Base-by-base conservation (phyloP, 2,888 invertebrate species). In the Nematopogon swammerdamellus region DNA sequence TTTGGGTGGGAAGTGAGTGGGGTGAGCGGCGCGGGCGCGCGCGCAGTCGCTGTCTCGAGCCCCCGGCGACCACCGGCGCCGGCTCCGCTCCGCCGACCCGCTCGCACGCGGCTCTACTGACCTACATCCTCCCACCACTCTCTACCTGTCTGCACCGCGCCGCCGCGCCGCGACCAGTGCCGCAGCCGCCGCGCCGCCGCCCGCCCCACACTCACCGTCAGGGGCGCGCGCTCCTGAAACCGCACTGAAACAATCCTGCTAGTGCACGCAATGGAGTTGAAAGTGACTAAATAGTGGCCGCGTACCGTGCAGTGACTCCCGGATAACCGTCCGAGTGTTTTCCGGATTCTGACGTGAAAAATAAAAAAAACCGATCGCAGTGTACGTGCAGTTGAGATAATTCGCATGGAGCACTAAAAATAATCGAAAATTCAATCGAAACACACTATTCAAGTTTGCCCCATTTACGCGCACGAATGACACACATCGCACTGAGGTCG, bases 1-100 rank as follows among this genome's bases (percentile, higher is more conserved):
- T 70, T 72, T 74, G 68, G 75, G 76, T 75, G 71, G 72, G 74
- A 75, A 70, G 73, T 72, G 68, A 76, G 77, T 76, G 75, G 77
- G 77, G 76, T 77, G 77, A 75, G 75, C 72, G 56, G 62, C 76
- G 75, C 72, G 56, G 56, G 62, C 76, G 75, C 72, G 56, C 62
- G 73, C 74, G 76, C 70, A 75, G 75, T 76, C 72, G 63, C 8
- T 36, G 65, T 64, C 62, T 59, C 58, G 59, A 64, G 60, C 63
- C 60, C 70, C 73, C 72, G 75, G 36, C 36, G 36, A 36, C 36
- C 36, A 36, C 36, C 69, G 70, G 68, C 66, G 3, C 63, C 62
- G 67, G 69, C 74, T 69, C 66, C 71, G 76, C 67, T 57, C 59
- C 65, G 51, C 55, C 56, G 54, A 60, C 30, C 20, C 30, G 18